Conservation (phyloP, 2,888 invertebrate species). For the Harpagoxenus sublaevis region DNA sequence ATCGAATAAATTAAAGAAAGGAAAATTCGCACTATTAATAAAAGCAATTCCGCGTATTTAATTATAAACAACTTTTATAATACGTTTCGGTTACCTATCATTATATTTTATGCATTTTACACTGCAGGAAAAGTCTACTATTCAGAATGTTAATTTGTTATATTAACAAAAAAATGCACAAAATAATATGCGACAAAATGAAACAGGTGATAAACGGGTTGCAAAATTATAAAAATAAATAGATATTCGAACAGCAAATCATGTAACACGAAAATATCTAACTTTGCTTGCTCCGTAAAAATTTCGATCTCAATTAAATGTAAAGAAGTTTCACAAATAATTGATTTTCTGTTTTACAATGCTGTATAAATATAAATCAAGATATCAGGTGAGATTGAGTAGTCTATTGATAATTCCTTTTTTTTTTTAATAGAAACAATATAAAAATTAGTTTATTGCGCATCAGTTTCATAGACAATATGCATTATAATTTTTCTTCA, state of each 20-base stretch:
- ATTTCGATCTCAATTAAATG: conserved; percentile 21
- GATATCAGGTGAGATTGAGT: not conserved
- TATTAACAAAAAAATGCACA: not conserved
- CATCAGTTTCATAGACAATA: not conserved
- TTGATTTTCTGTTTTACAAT: conserved; percentile 11
- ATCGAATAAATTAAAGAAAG: not conserved
- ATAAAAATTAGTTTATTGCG: not conserved
- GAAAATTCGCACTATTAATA: not conserved
- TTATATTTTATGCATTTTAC: not conserved
- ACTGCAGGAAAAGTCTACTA: not conserved
- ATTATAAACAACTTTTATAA: conserved; percentile 9
- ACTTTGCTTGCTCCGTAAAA: not conserved
- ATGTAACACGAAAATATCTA: conserved; percentile 15
- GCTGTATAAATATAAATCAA: not conserved
- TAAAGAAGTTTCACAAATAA: not conserved
- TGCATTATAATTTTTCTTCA: not conserved
- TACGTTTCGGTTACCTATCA: not conserved
- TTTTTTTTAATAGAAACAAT: not conserved
- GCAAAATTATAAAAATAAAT: not conserved
- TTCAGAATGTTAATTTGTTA: not conserved
- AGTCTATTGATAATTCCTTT: not conserved
- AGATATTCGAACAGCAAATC: conserved; percentile 6
- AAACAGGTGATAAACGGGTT: not conserved
- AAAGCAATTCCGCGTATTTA: not conserved
- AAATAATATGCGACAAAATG: not conserved